Conservation (phyloP, 2,113 vertebrate species). For the Anolis carolinensis region DNA sequence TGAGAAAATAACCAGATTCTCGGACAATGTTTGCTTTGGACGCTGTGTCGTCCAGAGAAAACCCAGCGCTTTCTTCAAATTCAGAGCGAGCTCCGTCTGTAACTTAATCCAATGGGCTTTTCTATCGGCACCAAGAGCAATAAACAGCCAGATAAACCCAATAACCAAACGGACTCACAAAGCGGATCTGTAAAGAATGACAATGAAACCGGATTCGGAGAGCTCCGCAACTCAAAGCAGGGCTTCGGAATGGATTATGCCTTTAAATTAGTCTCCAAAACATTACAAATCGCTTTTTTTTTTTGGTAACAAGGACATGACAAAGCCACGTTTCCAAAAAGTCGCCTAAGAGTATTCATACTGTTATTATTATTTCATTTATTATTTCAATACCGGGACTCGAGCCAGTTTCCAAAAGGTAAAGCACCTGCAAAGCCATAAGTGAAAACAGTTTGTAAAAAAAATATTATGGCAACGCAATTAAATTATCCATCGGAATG, state of each 20-base stretch:
- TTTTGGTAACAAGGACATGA: too few species aligned
- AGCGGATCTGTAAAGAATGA: background rate
- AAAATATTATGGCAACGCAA: too few species aligned
- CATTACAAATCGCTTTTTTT: too few species aligned
- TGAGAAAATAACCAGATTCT: slow-evolving; percentile 70
- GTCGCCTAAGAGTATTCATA: too few species aligned
- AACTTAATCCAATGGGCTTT: slow-evolving; percentile 11
- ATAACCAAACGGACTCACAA: background rate
- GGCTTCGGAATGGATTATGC: background rate
- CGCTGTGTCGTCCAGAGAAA: slow-evolving; percentile 19
- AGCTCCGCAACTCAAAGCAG: background rate
- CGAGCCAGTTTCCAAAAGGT: too few species aligned
- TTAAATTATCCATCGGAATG: too few species aligned
- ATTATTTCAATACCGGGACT: too few species aligned
- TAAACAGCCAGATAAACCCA: background rate
- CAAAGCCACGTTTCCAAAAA: too few species aligned
- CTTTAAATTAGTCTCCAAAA: background rate
- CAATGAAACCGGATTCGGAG: background rate
- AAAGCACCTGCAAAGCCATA: too few species aligned
- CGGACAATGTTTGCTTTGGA: slow-evolving; percentile 68
- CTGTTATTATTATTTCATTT: too few species aligned
- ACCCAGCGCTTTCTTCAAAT: background rate
- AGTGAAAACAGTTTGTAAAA: too few species aligned
- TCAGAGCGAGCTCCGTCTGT: background rate
- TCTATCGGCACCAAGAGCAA: background rate